phyloP scores from a whole-genome alignment of 2,113 vertebrate genomes.

The Indicator indicator region DNA sequence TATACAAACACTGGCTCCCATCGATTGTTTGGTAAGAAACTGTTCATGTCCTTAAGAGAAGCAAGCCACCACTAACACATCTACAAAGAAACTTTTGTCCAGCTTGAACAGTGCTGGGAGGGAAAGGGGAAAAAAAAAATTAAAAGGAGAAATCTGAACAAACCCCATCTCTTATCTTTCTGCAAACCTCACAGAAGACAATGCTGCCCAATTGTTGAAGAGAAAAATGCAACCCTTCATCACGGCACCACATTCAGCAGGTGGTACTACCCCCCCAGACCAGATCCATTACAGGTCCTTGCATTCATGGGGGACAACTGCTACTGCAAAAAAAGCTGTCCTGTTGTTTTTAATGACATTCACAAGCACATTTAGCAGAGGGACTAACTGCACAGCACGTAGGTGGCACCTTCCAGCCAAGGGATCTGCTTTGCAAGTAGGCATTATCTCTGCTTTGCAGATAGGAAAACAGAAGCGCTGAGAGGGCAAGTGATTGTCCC shows the following conservation, averaged over 20 bases:
- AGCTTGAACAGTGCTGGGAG: neutral
- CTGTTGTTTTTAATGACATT: neutral
- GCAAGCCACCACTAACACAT: neutral
- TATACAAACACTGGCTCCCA: neutral
- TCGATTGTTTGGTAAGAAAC: neutral
- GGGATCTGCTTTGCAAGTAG: neutral
- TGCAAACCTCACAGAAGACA: conserved; percentile 46
- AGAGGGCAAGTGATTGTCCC: conserved; percentile 8
- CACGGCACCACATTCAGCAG: neutral
- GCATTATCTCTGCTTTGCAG: conserved; percentile 57
- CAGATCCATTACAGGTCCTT: conserved; percentile 2
- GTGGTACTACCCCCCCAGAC: neutral
- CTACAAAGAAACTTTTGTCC: conserved; percentile 70
- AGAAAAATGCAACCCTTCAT: conserved; percentile 46
- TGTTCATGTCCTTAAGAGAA: neutral
- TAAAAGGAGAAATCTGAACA: conserved; percentile 26
- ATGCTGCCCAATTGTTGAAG: neutral
- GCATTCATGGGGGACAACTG: conserved; percentile 2
- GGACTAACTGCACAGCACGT: neutral
- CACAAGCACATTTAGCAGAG: neutral
- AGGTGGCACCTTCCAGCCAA: conserved; percentile 37
- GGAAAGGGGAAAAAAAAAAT: neutral
- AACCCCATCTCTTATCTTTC: conserved; percentile 57
- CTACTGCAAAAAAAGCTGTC: neutral
- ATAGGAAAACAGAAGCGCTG: neutral